Base-by-base conservation (phyloP, 2,888 invertebrate species). In the Lepetodrilus schrolli region DNA sequence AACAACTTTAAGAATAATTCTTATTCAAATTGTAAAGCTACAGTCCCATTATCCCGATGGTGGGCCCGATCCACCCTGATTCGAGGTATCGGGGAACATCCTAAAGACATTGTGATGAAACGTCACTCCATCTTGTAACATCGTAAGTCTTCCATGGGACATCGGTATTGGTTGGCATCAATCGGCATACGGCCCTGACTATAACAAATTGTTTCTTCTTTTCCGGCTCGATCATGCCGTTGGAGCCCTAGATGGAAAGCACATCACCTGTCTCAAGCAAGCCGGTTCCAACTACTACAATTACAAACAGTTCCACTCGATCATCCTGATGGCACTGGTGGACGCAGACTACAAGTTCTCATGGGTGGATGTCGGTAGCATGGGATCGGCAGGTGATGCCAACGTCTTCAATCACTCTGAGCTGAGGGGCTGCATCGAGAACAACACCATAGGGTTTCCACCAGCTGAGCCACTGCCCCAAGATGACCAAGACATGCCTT, bases 161-260 rank as follows among this genome's bases (percentile, higher is more conserved):
- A n/a, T n/a, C n/a, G n/a, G n/a, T n/a, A n/a, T n/a, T n/a, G n/a
- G n/a, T n/a, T n/a, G n/a, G n/a, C n/a, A n/a, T n/a, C n/a, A n/a
- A n/a, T n/a, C n/a, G n/a, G n/a, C n/a, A n/a, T n/a, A n/a, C n/a
- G n/a, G n/a, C n/a, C n/a, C n/a, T n/a, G n/a, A n/a, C n/a, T n/a
- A n/a, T n/a, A n/a, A n/a, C n/a, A n/a, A n/a, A n/a, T n/a, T n/a
- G n/a, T n/a, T n/a, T n/a, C n/a, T n/a, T n/a, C n/a, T n/a, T n/a
- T n/a, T n/a, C n/a, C n/a, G n/a, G n/a, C n/a, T n/a, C n/a, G n/a
- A n/a, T n/a, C 79, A 79, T 78, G 76, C 74, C n/a, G 79, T 77
- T 71, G 80, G 78, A 48, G 80, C 82, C 26, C 66, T 83, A 4
- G 80, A 81, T 76, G 81, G 83, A 13, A 83, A 83, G 43, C 83